Percentiles rank a stretch among this genome's conserved stretches.
These are phyloP conservation scores for Oeneis ivallda DNA, from an alignment of 2,888 invertebrate species.

Conservation along the genomic window DNA sequence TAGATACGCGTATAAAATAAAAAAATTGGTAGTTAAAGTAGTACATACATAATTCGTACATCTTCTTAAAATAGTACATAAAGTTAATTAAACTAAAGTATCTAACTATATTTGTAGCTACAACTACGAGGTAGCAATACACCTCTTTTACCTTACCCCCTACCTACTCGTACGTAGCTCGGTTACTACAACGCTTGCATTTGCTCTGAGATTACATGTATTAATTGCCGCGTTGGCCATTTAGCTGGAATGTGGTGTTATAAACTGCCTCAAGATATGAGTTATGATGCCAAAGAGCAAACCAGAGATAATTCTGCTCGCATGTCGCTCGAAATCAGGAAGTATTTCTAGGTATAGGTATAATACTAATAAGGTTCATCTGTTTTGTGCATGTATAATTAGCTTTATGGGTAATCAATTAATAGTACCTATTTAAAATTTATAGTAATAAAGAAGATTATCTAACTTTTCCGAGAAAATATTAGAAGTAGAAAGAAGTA, in stretches of 20 bases:
- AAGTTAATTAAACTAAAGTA: too few species aligned
- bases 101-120: not conserved
- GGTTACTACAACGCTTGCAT: conserved; percentile 34
- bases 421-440: conserved; percentile 5
- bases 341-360: conserved; percentile 29
- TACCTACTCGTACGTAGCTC: conserved; percentile 7
- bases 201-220: conserved; percentile 36
- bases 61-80: too few species aligned
- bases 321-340: conserved; percentile 36
- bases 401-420: conserved; percentile 12
- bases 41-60: too few species aligned
- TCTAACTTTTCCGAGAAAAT: conserved; percentile 3
- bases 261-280: conserved; percentile 37
- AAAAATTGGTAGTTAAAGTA: too few species aligned
- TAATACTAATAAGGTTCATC: conserved; percentile 27
- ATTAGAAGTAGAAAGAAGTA: not conserved
- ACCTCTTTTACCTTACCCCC: not conserved
- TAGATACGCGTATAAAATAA: too few species aligned
- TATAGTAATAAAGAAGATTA: conserved; percentile 11
- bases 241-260: conserved; percentile 38
- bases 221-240: conserved; percentile 38
- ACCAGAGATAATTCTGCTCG: conserved; percentile 34
- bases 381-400: conserved; percentile 13
- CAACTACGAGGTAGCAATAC: conserved; percentile 17
- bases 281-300: conserved; percentile 42